phyloP scores from a whole-genome alignment of 2,888 invertebrate species.

The Ophioninae sp. region DNA sequence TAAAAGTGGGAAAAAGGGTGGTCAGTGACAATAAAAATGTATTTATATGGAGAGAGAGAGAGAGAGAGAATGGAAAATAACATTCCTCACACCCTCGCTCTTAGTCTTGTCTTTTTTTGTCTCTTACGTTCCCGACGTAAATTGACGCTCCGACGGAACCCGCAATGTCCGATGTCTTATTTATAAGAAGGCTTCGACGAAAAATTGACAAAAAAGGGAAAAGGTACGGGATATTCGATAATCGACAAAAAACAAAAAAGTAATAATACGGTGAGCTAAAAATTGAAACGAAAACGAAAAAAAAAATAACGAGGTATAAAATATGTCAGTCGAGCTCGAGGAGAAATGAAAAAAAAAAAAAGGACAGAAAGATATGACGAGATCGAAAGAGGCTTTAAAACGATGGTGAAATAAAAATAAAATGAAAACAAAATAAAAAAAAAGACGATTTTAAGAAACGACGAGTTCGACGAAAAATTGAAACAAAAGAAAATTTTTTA shows the following conservation, averaged over 20 bases:
- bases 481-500: too few species aligned
- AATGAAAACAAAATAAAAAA: not conserved
- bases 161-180: constrained; percentile 22
- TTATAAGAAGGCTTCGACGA: constrained; percentile 8
- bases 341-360: too few species aligned
- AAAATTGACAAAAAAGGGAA: not conserved
- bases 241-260: too few species aligned
- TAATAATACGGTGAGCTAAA: too few species aligned
- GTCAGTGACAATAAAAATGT: not conserved
- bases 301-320: not conserved
- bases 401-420: too few species aligned
- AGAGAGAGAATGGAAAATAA: not conserved
- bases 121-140: not conserved
- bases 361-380: too few species aligned
- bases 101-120: not conserved
- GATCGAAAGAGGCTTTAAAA: too few species aligned
- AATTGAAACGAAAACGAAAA: not conserved
- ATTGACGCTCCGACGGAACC: not conserved
- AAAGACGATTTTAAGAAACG: too few species aligned
- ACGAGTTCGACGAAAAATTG: too few species aligned
- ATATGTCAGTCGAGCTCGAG: too few species aligned
- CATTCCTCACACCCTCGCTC: not conserved
- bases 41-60: not conserved
- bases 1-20: not conserved
- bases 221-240: too few species aligned